Evolutionary conservation across 2,888 invertebrate species (phyloP).

Genomic region (Eucera pruinosa): DNA sequence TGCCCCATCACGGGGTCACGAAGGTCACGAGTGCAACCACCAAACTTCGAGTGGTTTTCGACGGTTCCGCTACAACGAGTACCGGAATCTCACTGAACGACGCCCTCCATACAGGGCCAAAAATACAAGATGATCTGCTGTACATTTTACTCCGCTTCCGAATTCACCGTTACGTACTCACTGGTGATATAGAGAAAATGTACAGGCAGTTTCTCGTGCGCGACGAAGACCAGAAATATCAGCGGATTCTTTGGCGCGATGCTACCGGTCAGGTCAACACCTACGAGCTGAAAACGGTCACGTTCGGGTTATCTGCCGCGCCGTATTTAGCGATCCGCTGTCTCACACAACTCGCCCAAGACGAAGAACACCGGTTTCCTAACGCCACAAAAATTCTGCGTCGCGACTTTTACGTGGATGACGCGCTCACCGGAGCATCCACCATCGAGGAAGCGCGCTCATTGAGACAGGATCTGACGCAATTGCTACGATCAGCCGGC

Average conservation of each 20-base stretch:
- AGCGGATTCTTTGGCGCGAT: constrained; percentile 74
- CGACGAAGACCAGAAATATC: constrained; percentile 63
- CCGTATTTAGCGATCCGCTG: constrained; percentile 66
- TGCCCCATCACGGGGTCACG: too few relatives aligned
- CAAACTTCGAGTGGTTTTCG: constrained; percentile 72
- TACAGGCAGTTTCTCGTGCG: constrained; percentile 67
- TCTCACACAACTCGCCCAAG: constrained; percentile 46
- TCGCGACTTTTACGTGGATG: constrained; percentile 60
- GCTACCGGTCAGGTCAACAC: constrained; percentile 19
- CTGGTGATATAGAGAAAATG: constrained; percentile 77
- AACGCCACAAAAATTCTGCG: constrained; percentile 8
- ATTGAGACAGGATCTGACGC: constrained; percentile 41
- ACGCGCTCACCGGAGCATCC: constrained; percentile 38
- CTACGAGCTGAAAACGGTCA: constrained; percentile 69
- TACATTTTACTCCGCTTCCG: constrained; percentile 68
- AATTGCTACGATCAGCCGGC: constrained; percentile 35
- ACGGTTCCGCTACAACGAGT: constrained; percentile 63
- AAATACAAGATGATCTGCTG: constrained; percentile 66
- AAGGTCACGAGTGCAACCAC: constrained; percentile 68
- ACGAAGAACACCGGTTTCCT: constrained; percentile 41
- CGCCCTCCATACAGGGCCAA: constrained; percentile 64
- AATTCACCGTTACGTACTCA: constrained; percentile 60
- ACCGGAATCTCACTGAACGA: constrained; percentile 71
- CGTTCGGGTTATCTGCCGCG: constrained; percentile 68
- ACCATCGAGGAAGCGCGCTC: constrained; percentile 26